Evolutionary conservation across 1,140 invertebrate species (phyloP).

Genomic region (Vanessa atalanta): DNA sequence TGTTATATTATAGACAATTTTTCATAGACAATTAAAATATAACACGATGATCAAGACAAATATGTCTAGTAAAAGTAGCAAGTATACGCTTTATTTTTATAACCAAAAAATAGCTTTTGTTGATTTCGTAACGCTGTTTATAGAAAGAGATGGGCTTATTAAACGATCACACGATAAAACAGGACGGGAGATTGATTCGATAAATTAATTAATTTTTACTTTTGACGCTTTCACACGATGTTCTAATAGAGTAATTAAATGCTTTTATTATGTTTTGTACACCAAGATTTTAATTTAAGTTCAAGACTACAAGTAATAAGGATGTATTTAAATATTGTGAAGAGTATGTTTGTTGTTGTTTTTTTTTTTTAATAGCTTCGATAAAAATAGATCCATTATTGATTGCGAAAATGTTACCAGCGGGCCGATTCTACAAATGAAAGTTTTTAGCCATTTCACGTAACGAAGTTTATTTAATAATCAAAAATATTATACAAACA

Average conservation of each 20-base stretch:
- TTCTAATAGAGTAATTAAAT: slow-evolving; percentile 7
- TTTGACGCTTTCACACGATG: slow-evolving; percentile 26
- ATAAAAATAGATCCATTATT: too few species aligned
- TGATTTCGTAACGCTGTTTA: background rate
- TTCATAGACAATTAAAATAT: too few species aligned
- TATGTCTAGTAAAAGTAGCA: background rate
- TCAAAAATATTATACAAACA: background rate
- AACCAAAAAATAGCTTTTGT: background rate
- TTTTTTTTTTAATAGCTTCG: background rate
- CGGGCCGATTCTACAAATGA: too few species aligned
- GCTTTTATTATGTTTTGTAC: background rate
- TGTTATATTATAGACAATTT: too few species aligned
- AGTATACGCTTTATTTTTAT: background rate
- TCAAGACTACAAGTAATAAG: background rate
- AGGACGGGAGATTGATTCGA: slow-evolving; percentile 16
- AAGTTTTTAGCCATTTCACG: background rate
- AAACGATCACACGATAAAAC: background rate
- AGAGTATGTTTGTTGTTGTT: background rate
- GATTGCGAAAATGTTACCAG: too few species aligned
- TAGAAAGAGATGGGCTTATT: background rate
- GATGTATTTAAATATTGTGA: too few species aligned
- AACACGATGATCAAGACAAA: background rate
- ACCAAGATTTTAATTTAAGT: background rate
- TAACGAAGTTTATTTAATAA: background rate
- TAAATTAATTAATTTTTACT: slow-evolving; percentile 14